Base-by-base conservation (phyloP, 2,113 vertebrate species). In the Passer domesticus region DNA sequence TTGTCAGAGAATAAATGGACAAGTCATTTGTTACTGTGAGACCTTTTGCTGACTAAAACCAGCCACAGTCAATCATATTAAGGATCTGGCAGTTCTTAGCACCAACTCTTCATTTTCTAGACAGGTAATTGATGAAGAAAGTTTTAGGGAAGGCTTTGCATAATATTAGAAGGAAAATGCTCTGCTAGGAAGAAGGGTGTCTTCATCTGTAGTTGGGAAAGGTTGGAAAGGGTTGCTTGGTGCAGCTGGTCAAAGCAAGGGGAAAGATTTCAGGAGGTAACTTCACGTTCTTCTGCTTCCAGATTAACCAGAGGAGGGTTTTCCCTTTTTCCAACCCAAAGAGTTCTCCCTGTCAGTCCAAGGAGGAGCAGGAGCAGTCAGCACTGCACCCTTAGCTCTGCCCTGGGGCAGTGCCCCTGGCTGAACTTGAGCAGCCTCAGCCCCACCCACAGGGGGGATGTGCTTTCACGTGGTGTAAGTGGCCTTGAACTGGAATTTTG, bases 11-110 rank as follows among this genome's bases (percentile, higher is more conserved):
- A 80, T 17, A 87, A 94, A 89, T 16, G 63, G 89, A 94, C 93
- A 81, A 78, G 87, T 28, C 31, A 77, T 97, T 97, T 95, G 89
- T 97, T 91, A 87, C 79, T 33, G 13, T 50, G 80, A 92, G 89
- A 78, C 91, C 95, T 97, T 92, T 77, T 75, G 89, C 95, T 90
- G 95, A 85, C 91, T 91, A 27, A 84, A 95, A 33, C 10, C 84
- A 92, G 83, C 67, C 59, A 15, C 4, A 94, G 94, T 97, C 96
- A 97, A 92, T 97, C 93, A 94, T 72, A 76, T 50, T 81, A 84
- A 94, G 75, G 47, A 62, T 67, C 86, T 95, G 92, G 92, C 95
- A 94, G 66, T 55, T 95, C 91, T 30, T 43, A 95, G 58, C 68
- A 75, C 31, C 4, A 10, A 31, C 73, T 89, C 83, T 78, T 96